Percentiles rank a stretch among this genome's conserved stretches.
Conservation (phyloP, 1,140 invertebrate genomes). For the Trichonephila clavipes region DNA sequence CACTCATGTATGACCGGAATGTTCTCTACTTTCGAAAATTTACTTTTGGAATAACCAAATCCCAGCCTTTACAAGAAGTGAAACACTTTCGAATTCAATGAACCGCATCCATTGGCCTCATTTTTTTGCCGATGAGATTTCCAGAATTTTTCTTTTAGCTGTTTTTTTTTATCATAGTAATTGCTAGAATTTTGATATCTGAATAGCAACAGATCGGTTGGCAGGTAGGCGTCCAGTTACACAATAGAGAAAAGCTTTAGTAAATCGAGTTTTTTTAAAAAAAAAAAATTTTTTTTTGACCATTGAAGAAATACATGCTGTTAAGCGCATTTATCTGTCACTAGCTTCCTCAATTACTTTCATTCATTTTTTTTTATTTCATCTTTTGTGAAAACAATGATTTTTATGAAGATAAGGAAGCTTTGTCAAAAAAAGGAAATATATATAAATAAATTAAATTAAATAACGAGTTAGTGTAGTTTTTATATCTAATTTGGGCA, state of each 20-base stretch:
- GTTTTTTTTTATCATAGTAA: background rate
- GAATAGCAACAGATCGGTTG: background rate
- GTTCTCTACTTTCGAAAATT: background rate
- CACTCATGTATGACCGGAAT: background rate
- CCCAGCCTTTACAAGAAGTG: background rate
- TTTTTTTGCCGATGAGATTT: conserved; percentile 19
- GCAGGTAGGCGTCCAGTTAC: background rate
- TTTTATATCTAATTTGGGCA: background rate
- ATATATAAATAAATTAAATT: background rate
- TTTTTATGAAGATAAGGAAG: background rate
- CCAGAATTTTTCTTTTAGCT: conserved; percentile 9
- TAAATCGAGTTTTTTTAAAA: background rate
- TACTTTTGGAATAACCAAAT: background rate
- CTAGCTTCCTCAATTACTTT: background rate
- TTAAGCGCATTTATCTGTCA: background rate
- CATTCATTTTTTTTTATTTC: background rate
- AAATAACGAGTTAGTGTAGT: background rate
- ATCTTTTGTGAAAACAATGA: background rate
- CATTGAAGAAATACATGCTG: background rate
- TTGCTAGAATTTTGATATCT: background rate
- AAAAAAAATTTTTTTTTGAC: background rate
- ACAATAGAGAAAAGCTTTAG: background rate
- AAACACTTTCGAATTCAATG: conserved; percentile 57
- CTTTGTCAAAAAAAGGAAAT: background rate
- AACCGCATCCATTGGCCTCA: conserved; percentile 9